phyloP scores from a whole-genome alignment of 1,140 invertebrate genomes.

The Oryctes rhinoceros region DNA sequence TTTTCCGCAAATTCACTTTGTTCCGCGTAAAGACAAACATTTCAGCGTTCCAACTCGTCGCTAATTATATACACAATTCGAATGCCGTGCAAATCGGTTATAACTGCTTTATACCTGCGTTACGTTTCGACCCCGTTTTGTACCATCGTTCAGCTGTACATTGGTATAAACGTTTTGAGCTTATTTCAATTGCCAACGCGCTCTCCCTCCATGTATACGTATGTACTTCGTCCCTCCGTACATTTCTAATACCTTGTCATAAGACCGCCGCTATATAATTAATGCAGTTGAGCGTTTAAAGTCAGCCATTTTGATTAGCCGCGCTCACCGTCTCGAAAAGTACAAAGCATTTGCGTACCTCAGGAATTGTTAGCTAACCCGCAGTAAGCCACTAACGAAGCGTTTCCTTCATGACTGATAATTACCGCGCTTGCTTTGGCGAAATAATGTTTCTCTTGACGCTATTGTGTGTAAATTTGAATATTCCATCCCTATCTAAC shows the following conservation, averaged over 20 bases:
- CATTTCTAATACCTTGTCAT: constrained; percentile 6
- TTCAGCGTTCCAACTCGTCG: neutral
- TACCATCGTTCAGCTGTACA: neutral
- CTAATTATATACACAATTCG: constrained; percentile 31
- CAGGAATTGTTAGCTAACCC: constrained; percentile 30
- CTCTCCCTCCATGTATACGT: neutral
- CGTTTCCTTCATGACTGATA: constrained; percentile 36
- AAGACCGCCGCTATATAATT: neutral
- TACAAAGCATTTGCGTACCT: constrained; percentile 34
- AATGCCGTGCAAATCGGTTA: constrained; percentile 15
- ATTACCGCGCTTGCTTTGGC: constrained; percentile 29
- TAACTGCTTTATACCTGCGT: constrained; percentile 4
- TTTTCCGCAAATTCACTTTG: constrained; percentile 25
- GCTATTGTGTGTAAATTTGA: neutral
- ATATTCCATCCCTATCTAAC: neutral
- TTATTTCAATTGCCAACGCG: neutral
- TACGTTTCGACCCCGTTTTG: constrained; percentile 2
- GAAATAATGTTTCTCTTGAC: constrained; percentile 24
- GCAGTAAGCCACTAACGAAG: constrained; percentile 33
- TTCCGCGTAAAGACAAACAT: constrained; percentile 25
- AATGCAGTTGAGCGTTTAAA: constrained; percentile 34
- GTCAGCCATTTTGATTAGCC: constrained; percentile 36
- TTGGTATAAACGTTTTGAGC: neutral
- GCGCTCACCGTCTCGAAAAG: constrained; percentile 26
- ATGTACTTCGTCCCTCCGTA: neutral